Evolutionary conservation across 2,888 invertebrate genomes (phyloP).

Genomic region (Megaustenia siamemsis): DNA sequence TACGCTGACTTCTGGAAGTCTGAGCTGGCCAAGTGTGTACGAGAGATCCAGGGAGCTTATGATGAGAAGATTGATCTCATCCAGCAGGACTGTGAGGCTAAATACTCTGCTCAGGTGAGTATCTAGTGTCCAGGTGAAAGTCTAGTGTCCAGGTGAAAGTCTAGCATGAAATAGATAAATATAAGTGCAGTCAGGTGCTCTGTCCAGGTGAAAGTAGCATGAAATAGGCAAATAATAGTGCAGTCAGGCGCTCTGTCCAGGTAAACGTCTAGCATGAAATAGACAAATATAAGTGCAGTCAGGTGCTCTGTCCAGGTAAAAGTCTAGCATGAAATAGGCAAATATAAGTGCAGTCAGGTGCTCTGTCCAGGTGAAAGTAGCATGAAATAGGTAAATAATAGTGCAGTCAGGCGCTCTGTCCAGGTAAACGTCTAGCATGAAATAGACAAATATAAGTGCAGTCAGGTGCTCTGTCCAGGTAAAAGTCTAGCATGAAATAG

Average conservation of each 20-base stretch:
- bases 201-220: background rate
- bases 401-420: constrained; percentile 80
- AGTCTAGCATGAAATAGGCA: background rate
- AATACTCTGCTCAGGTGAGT: constrained; percentile 81
- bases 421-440: constrained; percentile 75
- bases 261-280: constrained; percentile 63
- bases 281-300: too few relatives aligned
- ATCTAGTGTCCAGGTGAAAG: background rate
- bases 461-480: background rate
- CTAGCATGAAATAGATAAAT: too few relatives aligned
- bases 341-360: too few relatives aligned
- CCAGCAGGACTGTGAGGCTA: constrained; percentile 79
- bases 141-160: background rate
- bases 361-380: background rate
- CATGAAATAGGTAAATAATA: too few relatives aligned
- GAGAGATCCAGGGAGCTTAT: constrained; percentile 81
- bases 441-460: too few relatives aligned
- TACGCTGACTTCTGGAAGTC: constrained; percentile 82
- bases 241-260: constrained; percentile 81
- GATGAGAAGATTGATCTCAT: constrained; percentile 79
- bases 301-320: background rate
- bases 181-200: constrained; percentile 80
- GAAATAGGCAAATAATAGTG: too few relatives aligned
- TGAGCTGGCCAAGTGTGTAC: constrained; percentile 80
- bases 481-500: background rate